Evolutionary conservation across 2,113 vertebrate species (phyloP).

Genomic region (Nothobranchius furzeri): DNA sequence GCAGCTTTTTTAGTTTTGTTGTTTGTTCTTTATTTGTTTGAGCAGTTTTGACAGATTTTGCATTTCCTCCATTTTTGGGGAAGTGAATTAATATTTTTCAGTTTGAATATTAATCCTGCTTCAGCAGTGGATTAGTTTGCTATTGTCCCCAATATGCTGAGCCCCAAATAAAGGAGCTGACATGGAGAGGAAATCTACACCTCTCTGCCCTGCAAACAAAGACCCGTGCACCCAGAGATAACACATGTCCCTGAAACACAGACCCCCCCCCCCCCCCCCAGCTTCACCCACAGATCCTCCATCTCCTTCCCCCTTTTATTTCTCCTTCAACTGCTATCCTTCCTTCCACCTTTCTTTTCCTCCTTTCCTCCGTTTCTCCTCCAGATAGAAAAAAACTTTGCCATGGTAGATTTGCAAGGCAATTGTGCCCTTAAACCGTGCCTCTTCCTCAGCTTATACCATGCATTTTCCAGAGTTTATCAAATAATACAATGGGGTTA

Average conservation of each 20-base stretch:
- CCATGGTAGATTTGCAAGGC: slow-evolving; percentile 81
- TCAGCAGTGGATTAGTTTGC: slow-evolving; percentile 80
- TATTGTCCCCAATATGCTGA: slow-evolving; percentile 79
- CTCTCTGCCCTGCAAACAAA: slow-evolving; percentile 77
- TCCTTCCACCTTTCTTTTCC: slow-evolving; percentile 37
- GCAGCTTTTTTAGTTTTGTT: slow-evolving; percentile 19
- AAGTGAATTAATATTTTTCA: slow-evolving; percentile 81
- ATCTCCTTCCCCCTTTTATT: slow-evolving; percentile 35
- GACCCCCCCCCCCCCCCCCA: slow-evolving; percentile 61
- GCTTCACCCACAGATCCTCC: slow-evolving; percentile 55
- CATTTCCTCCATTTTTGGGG: slow-evolving; percentile 71
- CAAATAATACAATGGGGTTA: slow-evolving; percentile 82
- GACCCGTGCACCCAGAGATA: slow-evolving; percentile 79
- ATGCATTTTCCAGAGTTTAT: slow-evolving; percentile 82
- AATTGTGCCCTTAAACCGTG: slow-evolving; percentile 80
- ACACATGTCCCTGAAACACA: slow-evolving; percentile 72
- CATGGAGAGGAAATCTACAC: slow-evolving; percentile 80
- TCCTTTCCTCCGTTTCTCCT: slow-evolving; percentile 22
- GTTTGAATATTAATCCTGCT: slow-evolving; percentile 83
- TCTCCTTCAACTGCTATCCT: slow-evolving; percentile 39
- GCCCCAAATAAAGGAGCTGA: slow-evolving; percentile 76
- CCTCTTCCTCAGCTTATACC: slow-evolving; percentile 75
- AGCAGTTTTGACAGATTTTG: slow-evolving; percentile 78
- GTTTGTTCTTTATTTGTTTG: slow-evolving; percentile 76
- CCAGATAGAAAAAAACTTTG: slow-evolving; percentile 76